phyloP scores from a whole-genome alignment of 2,888 invertebrate species.

The Folsomia manolachei region DNA sequence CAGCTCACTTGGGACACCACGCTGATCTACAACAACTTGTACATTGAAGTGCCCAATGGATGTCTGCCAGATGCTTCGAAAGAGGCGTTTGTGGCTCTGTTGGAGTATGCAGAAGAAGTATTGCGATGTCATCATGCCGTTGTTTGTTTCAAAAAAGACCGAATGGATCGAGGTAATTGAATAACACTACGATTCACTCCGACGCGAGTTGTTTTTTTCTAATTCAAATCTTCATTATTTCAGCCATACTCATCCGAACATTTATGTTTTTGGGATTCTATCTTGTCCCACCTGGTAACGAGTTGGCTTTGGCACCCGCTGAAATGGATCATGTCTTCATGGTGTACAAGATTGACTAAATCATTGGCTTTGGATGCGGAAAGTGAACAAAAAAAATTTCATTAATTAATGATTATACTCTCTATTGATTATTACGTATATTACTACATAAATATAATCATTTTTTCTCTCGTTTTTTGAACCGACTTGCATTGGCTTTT shows the following conservation, averaged over 20 bases:
- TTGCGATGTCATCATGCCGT: slow-evolving; percentile 77
- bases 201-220: no score
- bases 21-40: slow-evolving; percentile 73
- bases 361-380: background rate
- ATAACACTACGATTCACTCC: background rate
- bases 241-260: slow-evolving; percentile 81
- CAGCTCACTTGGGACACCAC: slow-evolving; percentile 86
- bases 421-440: background rate
- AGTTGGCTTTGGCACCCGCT: slow-evolving; percentile 67
- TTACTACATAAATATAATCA: background rate
- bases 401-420: slow-evolving; percentile 1
- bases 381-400: slow-evolving; percentile 14
- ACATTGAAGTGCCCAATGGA: slow-evolving; percentile 82
- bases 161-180: slow-evolving; percentile 68
- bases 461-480: background rate
- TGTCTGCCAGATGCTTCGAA: slow-evolving; percentile 88
- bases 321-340: slow-evolving; percentile 65
- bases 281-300: slow-evolving; percentile 77
- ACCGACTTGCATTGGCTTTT: background rate
- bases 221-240: slow-evolving; percentile 46
- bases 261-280: slow-evolving; percentile 97
- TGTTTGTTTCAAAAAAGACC: slow-evolving; percentile 77
- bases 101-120: slow-evolving; percentile 94
- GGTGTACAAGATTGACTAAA: slow-evolving; percentile 60
- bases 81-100: slow-evolving; percentile 87